phyloP scores from a whole-genome alignment of 2,888 invertebrate species.

The Belgica antarctica region DNA sequence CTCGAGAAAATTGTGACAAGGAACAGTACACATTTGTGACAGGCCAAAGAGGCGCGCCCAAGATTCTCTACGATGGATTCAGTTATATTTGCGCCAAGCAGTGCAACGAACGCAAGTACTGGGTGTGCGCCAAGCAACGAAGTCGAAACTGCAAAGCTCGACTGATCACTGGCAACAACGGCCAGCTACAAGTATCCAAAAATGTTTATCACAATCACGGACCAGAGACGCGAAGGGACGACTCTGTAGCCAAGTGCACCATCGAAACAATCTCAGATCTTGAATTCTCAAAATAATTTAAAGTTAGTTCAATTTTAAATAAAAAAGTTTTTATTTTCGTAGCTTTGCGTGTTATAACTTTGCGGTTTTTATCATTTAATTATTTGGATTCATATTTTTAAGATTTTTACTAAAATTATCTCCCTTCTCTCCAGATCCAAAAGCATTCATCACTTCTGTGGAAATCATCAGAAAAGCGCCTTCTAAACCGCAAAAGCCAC shows the following conservation, averaged over 20 bases:
- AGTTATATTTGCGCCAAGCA: conserved; percentile 51
- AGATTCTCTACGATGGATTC: conserved; percentile 49
- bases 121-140: conserved; percentile 51
- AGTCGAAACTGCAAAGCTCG: conserved; percentile 51
- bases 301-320: conserved; percentile 16
- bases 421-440: no score
- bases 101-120: conserved; percentile 50
- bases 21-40: conserved; percentile 47
- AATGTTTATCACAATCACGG: conserved; percentile 50
- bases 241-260: not conserved
- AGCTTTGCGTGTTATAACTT: no score
- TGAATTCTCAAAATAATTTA: not conserved
- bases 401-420: not conserved
- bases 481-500: not conserved
- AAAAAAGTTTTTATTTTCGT: not conserved
- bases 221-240: conserved; percentile 17
- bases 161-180: conserved; percentile 49
- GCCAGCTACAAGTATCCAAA: conserved; percentile 48
- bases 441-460: no score
- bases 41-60: conserved; percentile 51
- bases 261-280: not conserved
- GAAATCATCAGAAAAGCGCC: not conserved
- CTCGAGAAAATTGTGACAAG: not conserved
- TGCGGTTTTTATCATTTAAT: not conserved
- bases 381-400: not conserved